Base-by-base conservation (phyloP, 1,140 invertebrate genomes). In the Microplitis mediator region DNA sequence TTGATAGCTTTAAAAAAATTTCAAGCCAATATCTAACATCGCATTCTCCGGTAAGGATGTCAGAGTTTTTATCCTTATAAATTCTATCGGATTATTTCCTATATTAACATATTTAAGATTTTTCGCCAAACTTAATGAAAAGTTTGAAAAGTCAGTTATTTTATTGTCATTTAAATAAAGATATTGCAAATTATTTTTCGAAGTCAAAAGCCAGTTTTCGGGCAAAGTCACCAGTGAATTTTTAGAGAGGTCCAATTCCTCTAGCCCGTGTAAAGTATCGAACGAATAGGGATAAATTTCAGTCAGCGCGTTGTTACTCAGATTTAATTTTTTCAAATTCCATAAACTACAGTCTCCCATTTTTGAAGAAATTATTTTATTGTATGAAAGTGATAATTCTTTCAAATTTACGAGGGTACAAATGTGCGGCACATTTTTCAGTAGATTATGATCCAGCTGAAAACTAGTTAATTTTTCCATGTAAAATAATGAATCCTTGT, bases 41-140 rank as follows among this genome's bases (percentile, higher is more conserved):
- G 36, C 36, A 39, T 39, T 39, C 9, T 39, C 36, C 6, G 36
- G 36, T 9, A 39, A 39, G 9, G 3, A 39, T 39, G 16, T 56
- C 1, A 35, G 4, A 9, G 31, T 14, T 51, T 66, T 34, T 39
- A 66, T 45, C 1, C 3, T 54, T 32, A n/a, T 68, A 32, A 70
- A 72, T 39, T 45, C 61, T 8, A 74, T 72, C 9, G 23, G 64
- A 70, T 76, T 76, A 51, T 64, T 23, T 39, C 23, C 60, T 56
- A 76, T 35, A 56, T 58, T 36, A 54, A 76, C 39, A 35, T 62
- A 63, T 62, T 76, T 36, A 11, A 76, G 36, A 34, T 11, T 34
- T 9, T 45, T 58, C 23, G 74, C 50, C 61, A 73, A 66, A 11
- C 60, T 45, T 60, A 75, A 72, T 9, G 72, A 60, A 31, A 60